Evolutionary conservation across 2,888 invertebrate species (phyloP).

Genomic region (Euspilapteryx auroguttella): DNA sequence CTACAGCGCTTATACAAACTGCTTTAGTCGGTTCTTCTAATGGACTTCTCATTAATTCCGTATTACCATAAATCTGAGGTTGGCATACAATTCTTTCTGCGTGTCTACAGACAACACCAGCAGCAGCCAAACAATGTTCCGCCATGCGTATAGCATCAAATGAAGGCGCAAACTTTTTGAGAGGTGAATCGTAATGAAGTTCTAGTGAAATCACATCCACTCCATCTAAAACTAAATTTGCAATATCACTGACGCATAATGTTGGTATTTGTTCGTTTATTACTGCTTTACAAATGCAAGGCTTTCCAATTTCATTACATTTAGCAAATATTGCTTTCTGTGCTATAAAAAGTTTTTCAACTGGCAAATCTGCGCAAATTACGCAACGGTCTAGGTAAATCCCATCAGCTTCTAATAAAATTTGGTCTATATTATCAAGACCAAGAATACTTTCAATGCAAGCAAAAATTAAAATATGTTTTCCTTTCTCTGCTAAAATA

Average conservation of each 20-base stretch:
- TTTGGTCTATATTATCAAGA: constrained; percentile 66
- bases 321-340: constrained; percentile 85
- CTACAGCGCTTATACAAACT: constrained; percentile 36
- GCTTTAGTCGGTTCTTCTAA: constrained; percentile 59
- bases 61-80: constrained; percentile 74
- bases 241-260: constrained; percentile 83
- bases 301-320: constrained; percentile 83
- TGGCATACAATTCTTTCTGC: constrained; percentile 87
- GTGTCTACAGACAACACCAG: constrained; percentile 78
- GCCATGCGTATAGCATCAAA: constrained; percentile 37
- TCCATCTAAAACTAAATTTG: constrained; percentile 88
- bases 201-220: constrained; percentile 86
- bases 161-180: constrained; percentile 27
- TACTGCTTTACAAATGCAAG: constrained; percentile 87
- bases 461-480: constrained; percentile 40
- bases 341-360: constrained; percentile 85
- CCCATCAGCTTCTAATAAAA: constrained; percentile 78
- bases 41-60: constrained; percentile 61
- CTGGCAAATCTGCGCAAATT: constrained; percentile 82
- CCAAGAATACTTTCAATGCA: constrained; percentile 33
- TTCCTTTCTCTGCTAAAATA: constrained; percentile 32
- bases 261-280: constrained; percentile 79
- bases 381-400: constrained; percentile 86
- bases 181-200: constrained; percentile 46
- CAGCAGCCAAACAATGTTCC: constrained; percentile 70